These are phyloP conservation scores for Zaprionus gabonicus DNA, from an alignment of 1,140 invertebrate species.

Conservation along the genomic window DNA sequence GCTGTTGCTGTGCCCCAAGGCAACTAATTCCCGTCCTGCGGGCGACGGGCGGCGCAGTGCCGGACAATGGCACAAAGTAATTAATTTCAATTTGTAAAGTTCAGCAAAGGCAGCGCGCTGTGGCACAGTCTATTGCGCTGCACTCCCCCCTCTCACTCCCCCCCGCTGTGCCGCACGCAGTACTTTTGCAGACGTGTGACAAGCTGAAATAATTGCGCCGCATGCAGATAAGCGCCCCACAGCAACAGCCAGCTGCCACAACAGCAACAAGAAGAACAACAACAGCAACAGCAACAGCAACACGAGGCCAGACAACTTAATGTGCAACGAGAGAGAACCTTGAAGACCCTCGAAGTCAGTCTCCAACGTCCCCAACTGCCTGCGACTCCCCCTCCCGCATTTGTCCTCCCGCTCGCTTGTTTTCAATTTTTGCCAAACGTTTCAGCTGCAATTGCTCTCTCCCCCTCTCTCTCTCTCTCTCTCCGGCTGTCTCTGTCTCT, in stretches of 20 bases:
- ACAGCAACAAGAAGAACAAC: slow-evolving; percentile 41
- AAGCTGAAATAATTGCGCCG: slow-evolving; percentile 77
- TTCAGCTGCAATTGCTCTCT: slow-evolving; percentile 4
- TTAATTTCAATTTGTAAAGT: slow-evolving; percentile 81
- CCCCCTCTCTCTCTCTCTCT: background rate
- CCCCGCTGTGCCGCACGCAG: background rate
- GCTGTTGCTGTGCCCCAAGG: slow-evolving; percentile 2
- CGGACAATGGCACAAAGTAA: slow-evolving; percentile 65
- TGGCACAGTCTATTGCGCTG: slow-evolving; percentile 1
- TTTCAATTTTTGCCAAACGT: slow-evolving; percentile 56
- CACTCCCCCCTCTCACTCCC: background rate
- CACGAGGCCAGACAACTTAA: slow-evolving; percentile 65
- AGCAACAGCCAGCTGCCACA: slow-evolving; percentile 45
- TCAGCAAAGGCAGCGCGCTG: slow-evolving; percentile 61
- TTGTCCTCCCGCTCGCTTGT: slow-evolving; percentile 31
- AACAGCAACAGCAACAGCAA: slow-evolving; percentile 1
- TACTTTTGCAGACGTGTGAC: slow-evolving; percentile 57
- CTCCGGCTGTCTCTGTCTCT: background rate
- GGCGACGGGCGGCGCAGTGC: slow-evolving; percentile 12
- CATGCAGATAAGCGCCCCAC: slow-evolving; percentile 69
- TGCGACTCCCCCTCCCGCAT: background rate
- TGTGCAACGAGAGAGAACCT: slow-evolving; percentile 50
- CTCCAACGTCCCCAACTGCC: background rate
- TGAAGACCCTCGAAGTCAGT: slow-evolving; percentile 27
- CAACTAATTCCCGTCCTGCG: slow-evolving; percentile 4